Base-by-base conservation (phyloP, 2,888 invertebrate species). In the Pecten maximus region DNA sequence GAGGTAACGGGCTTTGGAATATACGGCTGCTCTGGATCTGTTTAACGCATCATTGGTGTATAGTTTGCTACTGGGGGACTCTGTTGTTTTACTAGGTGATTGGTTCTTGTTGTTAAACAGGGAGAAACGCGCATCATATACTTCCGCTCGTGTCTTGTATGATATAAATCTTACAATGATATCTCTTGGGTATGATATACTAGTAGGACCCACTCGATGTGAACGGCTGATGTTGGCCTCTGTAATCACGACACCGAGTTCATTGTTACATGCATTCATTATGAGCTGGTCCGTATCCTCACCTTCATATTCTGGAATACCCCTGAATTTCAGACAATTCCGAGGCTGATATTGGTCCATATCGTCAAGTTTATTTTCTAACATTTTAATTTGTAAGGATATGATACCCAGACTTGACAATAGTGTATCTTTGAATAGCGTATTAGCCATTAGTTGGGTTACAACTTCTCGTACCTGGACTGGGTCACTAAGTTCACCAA, bases 261-360 rank as follows among this genome's bases (percentile, higher is more conserved):
- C 6, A 23, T 60, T n/a, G 23, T 60, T 60, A 6, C 60, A 60
- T 23, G 60, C 3, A 23, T n/a, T 23, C 1, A 4, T 60, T 23
- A 60, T 60, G 0, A 60, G 2, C 2, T 23, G n/a, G n/a, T 60
- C 60, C 6, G 60, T 60, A 23, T 60, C 23, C n/a, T 60, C 23
- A 23, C 23, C 23, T n/a, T n/a, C n/a, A n/a, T 0, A 4, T 60
- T 60, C n/a, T 4, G 60, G 60, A 23, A 60, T 60, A 1, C 60
- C 60, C n/a, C 60, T 60, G n/a, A 60, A 60, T n/a, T 60, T 60
- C 60, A 60, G 60, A 60, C 60, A 60, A 23, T 60, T 60, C 23
- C 60, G 60, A n/a, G 23, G 23, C 6, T 19, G 1, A 60, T 16
- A 60, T 23, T 60, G 60, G 16, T 60, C 60, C 60, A 60, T 60